Base-by-base conservation (phyloP, 2,113 vertebrate species). In the Lanius ludovicianus region DNA sequence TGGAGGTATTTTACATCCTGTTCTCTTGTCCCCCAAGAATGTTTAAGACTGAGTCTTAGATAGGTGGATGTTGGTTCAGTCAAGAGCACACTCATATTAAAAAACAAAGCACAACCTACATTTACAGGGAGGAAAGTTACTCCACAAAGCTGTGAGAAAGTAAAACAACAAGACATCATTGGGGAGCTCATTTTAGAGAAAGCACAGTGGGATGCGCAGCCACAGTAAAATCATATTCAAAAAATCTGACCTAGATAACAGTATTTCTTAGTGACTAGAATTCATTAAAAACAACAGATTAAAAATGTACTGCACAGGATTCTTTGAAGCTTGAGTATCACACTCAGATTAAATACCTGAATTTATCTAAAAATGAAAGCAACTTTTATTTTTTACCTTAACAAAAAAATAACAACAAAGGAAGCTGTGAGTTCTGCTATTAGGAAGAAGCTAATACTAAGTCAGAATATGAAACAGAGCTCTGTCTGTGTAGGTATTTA, bases 221-320 rank as follows among this genome's bases (percentile, higher is more conserved):
- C 60, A 90, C n/a, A 79, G 86, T 76, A 79, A 93, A 97, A 90
- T 52, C 92, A 84, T 87, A 96, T 65, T 95, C 22, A 64, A 76
- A 92, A 95, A 94, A 81, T 79, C 31, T 94, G 93, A 96, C 96
- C 96, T 94, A 97, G 60, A 96, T 97, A 96, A 86, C 76, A 77
- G 16, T 71, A 88, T 92, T 89, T 96, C 83, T 67, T 60, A 93
- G 83, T 81, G 52, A 92, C 76, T 89, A 86, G 73, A 93, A 84
- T 90, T 92, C 92, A 96, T 93, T 96, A 93, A 92, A 94, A 94
- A 71, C 42, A 75, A 80, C 49, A 64, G 57, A 92, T 90, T 95
- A 96, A 93, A 93, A 93, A 92, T 17, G 37, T 90, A 82, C 92
- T 33, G 33, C 28, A 75, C 47, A 81, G 60, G 52, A 71, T 83